phyloP scores from a whole-genome alignment of 1,140 invertebrate genomes.

The Drosophila malerkotliana region DNA sequence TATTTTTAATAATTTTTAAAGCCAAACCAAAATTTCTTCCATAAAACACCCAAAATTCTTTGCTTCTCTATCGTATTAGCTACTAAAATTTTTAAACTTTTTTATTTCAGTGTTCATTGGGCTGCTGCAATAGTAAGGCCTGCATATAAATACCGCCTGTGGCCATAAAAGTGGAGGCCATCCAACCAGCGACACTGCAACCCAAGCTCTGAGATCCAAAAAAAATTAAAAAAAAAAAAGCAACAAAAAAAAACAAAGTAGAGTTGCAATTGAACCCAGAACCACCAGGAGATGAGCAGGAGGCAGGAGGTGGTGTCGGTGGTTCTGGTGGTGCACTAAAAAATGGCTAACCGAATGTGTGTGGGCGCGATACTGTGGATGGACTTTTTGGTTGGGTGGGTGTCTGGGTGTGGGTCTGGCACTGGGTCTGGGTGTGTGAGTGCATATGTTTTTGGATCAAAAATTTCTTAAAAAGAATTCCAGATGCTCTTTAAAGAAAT shows the following conservation, averaged over 20 bases:
- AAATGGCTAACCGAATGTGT: conserved; percentile 81
- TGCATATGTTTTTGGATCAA: conserved; percentile 24
- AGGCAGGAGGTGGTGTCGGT: neutral
- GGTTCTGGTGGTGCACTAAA: conserved; percentile 60
- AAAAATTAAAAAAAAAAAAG: conserved; percentile 13
- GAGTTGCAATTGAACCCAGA: conserved; percentile 39
- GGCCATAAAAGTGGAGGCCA: conserved; percentile 84
- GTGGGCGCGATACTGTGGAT: conserved; percentile 76
- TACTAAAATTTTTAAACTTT: neutral
- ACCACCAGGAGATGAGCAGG: conserved; percentile 8
- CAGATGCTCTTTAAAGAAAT: neutral
- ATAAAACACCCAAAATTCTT: too few species aligned
- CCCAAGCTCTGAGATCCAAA: conserved; percentile 1
- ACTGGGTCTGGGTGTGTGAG: conserved; percentile 7
- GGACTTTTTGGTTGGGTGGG: conserved; percentile 5
- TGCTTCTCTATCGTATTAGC: too few species aligned
- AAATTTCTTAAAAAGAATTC: neutral
- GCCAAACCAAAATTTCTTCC: too few species aligned
- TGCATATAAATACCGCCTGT: conserved; percentile 84
- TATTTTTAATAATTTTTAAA: too few species aligned
- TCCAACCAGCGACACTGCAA: conserved; percentile 68
- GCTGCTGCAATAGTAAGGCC: conserved; percentile 62
- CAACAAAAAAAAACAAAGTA: conserved; percentile 3
- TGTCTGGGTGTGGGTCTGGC: neutral
- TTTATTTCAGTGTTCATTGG: neutral